Evolutionary conservation across 2,888 invertebrate genomes (phyloP), one percentile per base, ranked within the genome.

Genomic region (Dascillus cervinus): DNA sequence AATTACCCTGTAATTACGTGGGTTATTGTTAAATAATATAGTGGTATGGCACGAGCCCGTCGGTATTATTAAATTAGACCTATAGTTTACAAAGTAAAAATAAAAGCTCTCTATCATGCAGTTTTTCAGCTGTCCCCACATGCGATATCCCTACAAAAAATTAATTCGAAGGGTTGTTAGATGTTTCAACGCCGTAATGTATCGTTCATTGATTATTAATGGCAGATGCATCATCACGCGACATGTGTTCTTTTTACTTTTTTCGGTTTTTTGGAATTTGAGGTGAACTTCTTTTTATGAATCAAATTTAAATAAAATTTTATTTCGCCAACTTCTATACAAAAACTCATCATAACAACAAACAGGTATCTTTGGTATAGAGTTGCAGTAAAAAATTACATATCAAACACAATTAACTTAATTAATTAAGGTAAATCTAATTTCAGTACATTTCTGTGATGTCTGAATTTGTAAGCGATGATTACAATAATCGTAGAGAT

Each of bases 61-160:
- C 34, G 31, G 26, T 32, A 31, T 34, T 39, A 40, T 37, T 37
- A 43, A 43, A 43, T 43, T 43, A 39, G 35, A 31, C 30, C 20
- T 31, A 34, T 43, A 27, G 27, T 11, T 31, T 37, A 37, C 32
- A 15, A 26, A 41, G n/a, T n/a, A n/a, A n/a, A n/a, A n/a, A n/a
- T n/a, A 37, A 26, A 26, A 26, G 32, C 28, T 32, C 17, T 26
- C 29, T 32, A 32, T 24, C 25, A 14, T 22, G 22, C 15, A 12
- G 20, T 22, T 13, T 15, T 37, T 37, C 37, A 37, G 37, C 37
- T 37, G 34, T 22, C 28, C 22, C 27, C 8, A 11, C 13, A 19
- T 12, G 22, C 6, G 22, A 23, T 13, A 9, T 27, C 36, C 26
- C 31, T 36, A 31, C 23, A 31, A 32, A 36, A 31, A 30, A 34